A percentile compares a stretch with the other conserved stretches of the same genome.
Conservation (phyloP, 1,140 invertebrate genomes). For the Himalopsyche phryganea region DNA sequence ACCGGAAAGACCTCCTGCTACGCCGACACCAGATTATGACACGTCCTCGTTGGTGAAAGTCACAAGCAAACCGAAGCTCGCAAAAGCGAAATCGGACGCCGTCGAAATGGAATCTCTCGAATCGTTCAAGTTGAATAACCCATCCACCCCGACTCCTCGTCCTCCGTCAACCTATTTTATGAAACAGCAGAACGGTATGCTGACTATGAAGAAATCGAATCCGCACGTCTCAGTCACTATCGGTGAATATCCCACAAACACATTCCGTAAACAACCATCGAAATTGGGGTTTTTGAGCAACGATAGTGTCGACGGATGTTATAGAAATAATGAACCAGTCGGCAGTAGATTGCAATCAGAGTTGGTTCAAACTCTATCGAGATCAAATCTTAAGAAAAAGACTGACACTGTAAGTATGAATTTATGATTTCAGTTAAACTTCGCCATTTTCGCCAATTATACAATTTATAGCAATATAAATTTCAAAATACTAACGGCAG, state of each 20-base stretch:
- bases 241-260: constrained; percentile 61
- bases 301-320: constrained; percentile 41
- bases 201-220: constrained; percentile 50
- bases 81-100: constrained; percentile 49
- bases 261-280: constrained; percentile 59
- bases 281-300: constrained; percentile 65
- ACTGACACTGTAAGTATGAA: constrained; percentile 59
- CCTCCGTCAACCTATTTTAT: constrained; percentile 67
- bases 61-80: constrained; percentile 42
- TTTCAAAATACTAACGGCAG: no score
- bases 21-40: constrained; percentile 64
- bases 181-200: constrained; percentile 46
- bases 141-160: constrained; percentile 55
- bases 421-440: background rate
- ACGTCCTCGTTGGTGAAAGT: constrained; percentile 34
- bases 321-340: constrained; percentile 47
- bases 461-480: no score
- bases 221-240: constrained; percentile 62
- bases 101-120: constrained; percentile 70
- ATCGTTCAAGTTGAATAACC: constrained; percentile 66
- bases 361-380: constrained; percentile 65
- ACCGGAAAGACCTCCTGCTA: constrained; percentile 46
- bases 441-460: no score
- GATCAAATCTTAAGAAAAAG: constrained; percentile 68
- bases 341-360: constrained; percentile 68